These are phyloP conservation scores for Melopsittacus undulatus DNA, from an alignment of 2,797 vertebrate genomes.

Conservation along the genomic window DNA sequence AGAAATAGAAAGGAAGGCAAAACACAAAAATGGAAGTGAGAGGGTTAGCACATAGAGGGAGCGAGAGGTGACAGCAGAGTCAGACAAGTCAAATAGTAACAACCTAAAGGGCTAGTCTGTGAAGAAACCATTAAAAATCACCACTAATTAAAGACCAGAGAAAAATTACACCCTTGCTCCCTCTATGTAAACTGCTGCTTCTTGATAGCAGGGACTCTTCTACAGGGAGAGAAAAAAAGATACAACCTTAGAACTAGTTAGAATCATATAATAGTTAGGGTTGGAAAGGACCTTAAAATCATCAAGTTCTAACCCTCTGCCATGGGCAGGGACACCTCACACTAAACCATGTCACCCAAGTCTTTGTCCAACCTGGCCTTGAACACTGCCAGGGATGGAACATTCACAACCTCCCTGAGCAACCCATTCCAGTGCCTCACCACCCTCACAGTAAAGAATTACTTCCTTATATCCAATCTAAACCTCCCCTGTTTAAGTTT, in stretches of 20 bases:
- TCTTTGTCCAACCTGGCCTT: too few species aligned
- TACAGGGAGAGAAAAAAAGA: background rate
- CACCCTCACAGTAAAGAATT: too few species aligned
- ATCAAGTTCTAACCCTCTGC: too few species aligned
- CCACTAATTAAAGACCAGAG: conserved; percentile 12
- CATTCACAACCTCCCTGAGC: too few species aligned
- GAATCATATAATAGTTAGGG: too few species aligned
- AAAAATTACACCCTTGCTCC: conserved; percentile 1
- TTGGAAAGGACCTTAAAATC: too few species aligned
- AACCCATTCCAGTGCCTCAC: too few species aligned
- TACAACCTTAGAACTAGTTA: background rate
- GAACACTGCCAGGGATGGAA: too few species aligned
- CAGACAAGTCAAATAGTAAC: background rate
- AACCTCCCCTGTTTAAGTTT: too few species aligned
- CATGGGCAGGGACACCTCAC: too few species aligned
- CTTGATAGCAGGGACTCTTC: conserved; percentile 3
- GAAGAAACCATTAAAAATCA: background rate
- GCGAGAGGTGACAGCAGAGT: background rate
- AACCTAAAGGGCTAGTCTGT: background rate
- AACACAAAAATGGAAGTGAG: background rate
- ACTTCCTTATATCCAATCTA: too few species aligned
- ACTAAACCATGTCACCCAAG: too few species aligned
- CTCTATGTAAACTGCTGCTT: background rate
- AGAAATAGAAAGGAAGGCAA: background rate
- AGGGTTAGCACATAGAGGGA: background rate